Conservation (phyloP, 1,140 invertebrate species). For the Zeugodacus cucurbitae region DNA sequence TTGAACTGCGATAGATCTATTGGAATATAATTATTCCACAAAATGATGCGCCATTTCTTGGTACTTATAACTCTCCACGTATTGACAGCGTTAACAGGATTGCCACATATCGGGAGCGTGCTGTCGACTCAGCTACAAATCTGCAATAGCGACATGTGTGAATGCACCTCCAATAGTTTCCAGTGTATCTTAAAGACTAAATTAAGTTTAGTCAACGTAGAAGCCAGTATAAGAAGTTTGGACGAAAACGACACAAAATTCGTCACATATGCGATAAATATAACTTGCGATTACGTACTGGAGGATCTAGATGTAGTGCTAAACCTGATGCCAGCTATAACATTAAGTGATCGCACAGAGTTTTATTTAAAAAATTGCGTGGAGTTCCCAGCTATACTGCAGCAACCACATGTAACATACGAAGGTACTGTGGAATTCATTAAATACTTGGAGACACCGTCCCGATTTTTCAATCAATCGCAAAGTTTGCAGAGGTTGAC, state of each 20-base stretch:
- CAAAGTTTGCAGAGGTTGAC: background rate
- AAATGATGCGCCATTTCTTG: background rate
- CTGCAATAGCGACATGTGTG: background rate
- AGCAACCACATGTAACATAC: background rate
- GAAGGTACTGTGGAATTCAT: background rate
- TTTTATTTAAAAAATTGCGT: background rate
- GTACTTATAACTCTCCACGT: background rate
- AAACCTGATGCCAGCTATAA: background rate
- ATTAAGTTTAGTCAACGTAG: background rate
- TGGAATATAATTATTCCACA: background rate
- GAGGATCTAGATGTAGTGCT: background rate
- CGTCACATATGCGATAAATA: background rate
- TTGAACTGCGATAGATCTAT: too few relatives aligned
- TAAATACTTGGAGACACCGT: background rate
- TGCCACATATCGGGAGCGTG: too few relatives aligned
- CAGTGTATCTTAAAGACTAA: background rate
- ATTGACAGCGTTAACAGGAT: background rate
- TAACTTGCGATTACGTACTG: background rate
- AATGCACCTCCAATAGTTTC: background rate
- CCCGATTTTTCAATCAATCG: background rate
- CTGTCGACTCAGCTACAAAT: background rate
- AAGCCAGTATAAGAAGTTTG: background rate
- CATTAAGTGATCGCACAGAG: background rate
- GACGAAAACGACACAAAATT: too few relatives aligned
- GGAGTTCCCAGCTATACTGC: background rate